Base-by-base conservation (phyloP, 2,113 vertebrate species). In the Ammodytes dubius region DNA sequence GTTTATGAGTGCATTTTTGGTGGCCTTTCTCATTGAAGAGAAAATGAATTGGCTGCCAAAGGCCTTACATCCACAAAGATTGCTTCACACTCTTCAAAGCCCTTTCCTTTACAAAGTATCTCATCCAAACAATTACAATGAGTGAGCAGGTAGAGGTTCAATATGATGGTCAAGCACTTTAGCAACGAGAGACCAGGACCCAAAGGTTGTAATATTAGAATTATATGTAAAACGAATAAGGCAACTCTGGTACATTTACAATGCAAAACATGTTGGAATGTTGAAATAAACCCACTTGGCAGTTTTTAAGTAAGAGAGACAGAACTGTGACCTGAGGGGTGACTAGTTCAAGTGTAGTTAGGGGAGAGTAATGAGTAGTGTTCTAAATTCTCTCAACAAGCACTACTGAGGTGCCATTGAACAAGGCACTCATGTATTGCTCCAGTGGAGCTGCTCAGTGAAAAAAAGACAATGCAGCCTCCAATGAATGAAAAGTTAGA, bases 381-480 rank as follows among this genome's bases (percentile, higher is more conserved):
- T 43, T 49, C 6, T 12, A 61, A 64, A 57, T n/a, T 77, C 68
- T 60, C 54, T 68, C 61, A 68, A 45, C 9, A 77, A 52, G 12
- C 5, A 57, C 54, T 79, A 42, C 43, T 70, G 70, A 79, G 53
- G 56, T 75, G 70, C 37, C 72, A 49, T 67, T 66, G 52, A 64
- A 82, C 46, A 79, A 70, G 65, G 58, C 74, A 74, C 53, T 59
- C 58, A 27, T 74, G 39, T 69, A 85, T 70, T 60, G 64, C 64
- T 59, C 14, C 50, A 58, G 45, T 74, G 65, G 10, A 84, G 65
- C 58, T 70, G 27, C 42, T 86, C 52, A 64, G n/a, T 11, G 8
- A 46, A 5, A 74, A 65, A 45, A 59, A 15, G 12, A 11, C 37
- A 65, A 46, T 74, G 19, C 40, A 5, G 8, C 35, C 37, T 64